Conservation (phyloP, 2,113 vertebrate species). For the Circaetus gallicus region DNA sequence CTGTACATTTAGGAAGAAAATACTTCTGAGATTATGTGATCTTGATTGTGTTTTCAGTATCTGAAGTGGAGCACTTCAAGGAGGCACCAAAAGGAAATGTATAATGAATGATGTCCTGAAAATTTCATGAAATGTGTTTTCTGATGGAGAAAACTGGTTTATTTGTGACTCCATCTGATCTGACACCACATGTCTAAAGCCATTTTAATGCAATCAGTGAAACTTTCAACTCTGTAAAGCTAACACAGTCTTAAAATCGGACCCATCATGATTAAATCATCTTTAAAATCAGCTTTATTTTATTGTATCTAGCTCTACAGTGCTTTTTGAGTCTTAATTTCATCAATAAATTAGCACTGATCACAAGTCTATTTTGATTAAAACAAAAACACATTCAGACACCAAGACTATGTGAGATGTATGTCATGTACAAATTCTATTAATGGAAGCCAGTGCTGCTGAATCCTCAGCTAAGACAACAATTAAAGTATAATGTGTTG, state of each 20-base stretch:
- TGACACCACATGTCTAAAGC: background rate
- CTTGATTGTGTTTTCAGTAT: background rate
- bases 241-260: background rate
- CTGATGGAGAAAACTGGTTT: background rate
- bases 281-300: background rate
- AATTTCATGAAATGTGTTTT: conserved; percentile 28
- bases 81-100: background rate
- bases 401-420: background rate
- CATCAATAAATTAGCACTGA: background rate
- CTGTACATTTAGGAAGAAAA: background rate
- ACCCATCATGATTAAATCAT: background rate
- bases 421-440: background rate
- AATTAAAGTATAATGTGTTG: background rate
- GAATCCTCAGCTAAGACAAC: background rate
- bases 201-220: background rate
- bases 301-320: background rate
- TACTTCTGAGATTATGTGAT: background rate
- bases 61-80: background rate
- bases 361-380: background rate
- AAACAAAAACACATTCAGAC: background rate
- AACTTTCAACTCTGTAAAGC: background rate
- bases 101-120: conserved; percentile 28
- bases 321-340: background rate
- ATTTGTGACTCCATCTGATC: background rate
- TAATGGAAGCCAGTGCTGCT: background rate